A percentile compares a stretch with the other conserved stretches of the same genome.
Conservation (phyloP, 1,140 invertebrate species). For the Vollenhovia emeryi region DNA sequence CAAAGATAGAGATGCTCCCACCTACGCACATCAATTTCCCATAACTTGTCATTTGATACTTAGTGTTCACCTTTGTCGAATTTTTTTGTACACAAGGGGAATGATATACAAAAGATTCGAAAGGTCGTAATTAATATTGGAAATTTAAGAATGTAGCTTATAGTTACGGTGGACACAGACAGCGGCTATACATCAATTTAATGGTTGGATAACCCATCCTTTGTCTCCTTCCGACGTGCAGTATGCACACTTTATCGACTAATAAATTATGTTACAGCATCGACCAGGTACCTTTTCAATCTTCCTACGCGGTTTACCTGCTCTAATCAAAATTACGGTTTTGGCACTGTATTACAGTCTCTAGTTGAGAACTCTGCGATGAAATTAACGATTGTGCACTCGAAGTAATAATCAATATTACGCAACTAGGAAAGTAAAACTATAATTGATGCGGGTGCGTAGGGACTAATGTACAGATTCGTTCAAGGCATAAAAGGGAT, state of each 20-base stretch:
- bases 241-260: conserved; percentile 19
- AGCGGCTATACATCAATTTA: conserved; percentile 33
- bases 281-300: conserved; percentile 9
- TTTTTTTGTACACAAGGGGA: conserved; percentile 21
- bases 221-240: conserved; percentile 12
- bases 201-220: conserved; percentile 33
- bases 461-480: neutral
- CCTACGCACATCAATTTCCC: neutral
- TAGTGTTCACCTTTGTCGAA: neutral
- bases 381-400: neutral
- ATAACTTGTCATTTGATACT: neutral
- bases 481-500: neutral
- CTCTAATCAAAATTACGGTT: conserved; percentile 32
- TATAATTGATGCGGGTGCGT: neutral
- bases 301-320: neutral
- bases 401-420: neutral
- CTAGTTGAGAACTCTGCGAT: neutral
- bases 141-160: neutral
- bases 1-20: neutral
- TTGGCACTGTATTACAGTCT: neutral
- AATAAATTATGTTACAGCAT: conserved; percentile 21
- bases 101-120: conserved; percentile 25
- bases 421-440: conserved; percentile 2
- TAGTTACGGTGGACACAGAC: neutral
- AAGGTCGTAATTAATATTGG: neutral